phyloP scores from a whole-genome alignment of 1,140 invertebrate genomes.

The Leucophenga varia region DNA sequence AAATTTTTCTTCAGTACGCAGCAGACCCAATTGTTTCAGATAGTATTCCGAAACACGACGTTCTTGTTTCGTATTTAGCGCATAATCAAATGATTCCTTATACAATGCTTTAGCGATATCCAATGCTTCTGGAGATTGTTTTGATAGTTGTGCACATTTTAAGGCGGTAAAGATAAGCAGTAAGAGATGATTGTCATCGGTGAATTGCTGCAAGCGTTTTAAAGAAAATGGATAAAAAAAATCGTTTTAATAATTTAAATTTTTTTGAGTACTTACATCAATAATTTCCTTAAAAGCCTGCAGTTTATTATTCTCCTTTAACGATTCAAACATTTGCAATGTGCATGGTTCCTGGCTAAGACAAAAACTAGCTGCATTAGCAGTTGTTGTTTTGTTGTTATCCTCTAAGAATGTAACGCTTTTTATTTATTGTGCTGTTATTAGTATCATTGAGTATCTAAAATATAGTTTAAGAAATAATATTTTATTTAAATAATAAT shows the following conservation, averaged over 20 bases:
- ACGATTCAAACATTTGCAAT: conserved; percentile 35
- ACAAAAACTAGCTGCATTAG: conserved; percentile 38
- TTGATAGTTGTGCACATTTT: conserved; percentile 64
- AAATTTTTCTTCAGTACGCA: conserved; percentile 67
- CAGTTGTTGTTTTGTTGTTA: conserved; percentile 12
- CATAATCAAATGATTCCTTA: conserved; percentile 63
- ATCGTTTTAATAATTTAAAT: neutral
- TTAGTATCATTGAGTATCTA: conserved; percentile 11
- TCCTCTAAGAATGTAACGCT: conserved; percentile 23
- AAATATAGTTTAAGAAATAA: neutral
- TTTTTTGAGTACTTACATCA: conserved; percentile 34
- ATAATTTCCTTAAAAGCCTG: conserved; percentile 47
- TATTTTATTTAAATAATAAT: neutral
- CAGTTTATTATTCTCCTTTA: conserved; percentile 35
- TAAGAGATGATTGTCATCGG: conserved; percentile 55
- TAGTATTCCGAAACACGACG: conserved; percentile 66
- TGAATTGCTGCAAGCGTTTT: conserved; percentile 43
- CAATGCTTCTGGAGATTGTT: conserved; percentile 59
- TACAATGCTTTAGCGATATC: conserved; percentile 62
- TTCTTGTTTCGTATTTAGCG: conserved; percentile 55
- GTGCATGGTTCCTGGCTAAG: conserved; percentile 39
- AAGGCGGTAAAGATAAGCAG: conserved; percentile 60
- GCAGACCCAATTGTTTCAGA: conserved; percentile 67
- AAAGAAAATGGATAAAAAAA: neutral
- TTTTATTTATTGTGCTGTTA: conserved; percentile 16